phyloP scores from a whole-genome alignment of 2,888 invertebrate species.

The Yponomeuta cagnagella region DNA sequence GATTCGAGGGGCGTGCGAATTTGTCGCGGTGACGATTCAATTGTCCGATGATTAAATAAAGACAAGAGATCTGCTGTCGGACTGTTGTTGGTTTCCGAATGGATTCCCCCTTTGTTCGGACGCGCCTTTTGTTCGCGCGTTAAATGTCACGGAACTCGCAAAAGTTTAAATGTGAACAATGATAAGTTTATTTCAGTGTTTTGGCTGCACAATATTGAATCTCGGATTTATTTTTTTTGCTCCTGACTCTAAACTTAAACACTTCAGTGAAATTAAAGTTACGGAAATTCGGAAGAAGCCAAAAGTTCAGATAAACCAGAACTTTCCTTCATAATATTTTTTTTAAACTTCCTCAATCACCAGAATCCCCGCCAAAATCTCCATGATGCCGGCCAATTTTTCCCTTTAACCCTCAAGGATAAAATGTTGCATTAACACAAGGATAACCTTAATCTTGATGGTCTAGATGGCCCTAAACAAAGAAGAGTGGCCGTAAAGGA shows the following conservation, averaged over 20 bases:
- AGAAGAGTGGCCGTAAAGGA: constrained; percentile 45
- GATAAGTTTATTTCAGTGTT: neutral
- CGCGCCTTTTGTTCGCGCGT: constrained; percentile 13
- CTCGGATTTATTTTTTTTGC: neutral
- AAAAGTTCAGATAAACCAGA: no score
- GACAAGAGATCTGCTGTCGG: constrained; percentile 47
- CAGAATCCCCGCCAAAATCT: neutral
- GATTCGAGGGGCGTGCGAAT: constrained; percentile 73
- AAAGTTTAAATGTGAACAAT: constrained; percentile 5
- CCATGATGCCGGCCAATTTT: constrained; percentile 5
- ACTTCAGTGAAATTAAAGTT: no score
- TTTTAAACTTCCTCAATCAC: neutral
- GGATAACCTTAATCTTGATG: constrained; percentile 21
- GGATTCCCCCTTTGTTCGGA: constrained; percentile 22
- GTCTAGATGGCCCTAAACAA: constrained; percentile 45
- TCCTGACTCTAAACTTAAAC: neutral
- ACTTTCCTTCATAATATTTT: neutral
- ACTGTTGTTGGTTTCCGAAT: constrained; percentile 27
- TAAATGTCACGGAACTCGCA: constrained; percentile 5
- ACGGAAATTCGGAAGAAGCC: no score
- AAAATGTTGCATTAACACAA: constrained; percentile 21
- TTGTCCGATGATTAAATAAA: constrained; percentile 69
- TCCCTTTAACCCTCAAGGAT: constrained; percentile 6
- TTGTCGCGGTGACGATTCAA: constrained; percentile 66
- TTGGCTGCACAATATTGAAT: neutral